Evolutionary conservation across 2,888 invertebrate genomes (phyloP).

Genomic region (Phyllotreta striolata): DNA sequence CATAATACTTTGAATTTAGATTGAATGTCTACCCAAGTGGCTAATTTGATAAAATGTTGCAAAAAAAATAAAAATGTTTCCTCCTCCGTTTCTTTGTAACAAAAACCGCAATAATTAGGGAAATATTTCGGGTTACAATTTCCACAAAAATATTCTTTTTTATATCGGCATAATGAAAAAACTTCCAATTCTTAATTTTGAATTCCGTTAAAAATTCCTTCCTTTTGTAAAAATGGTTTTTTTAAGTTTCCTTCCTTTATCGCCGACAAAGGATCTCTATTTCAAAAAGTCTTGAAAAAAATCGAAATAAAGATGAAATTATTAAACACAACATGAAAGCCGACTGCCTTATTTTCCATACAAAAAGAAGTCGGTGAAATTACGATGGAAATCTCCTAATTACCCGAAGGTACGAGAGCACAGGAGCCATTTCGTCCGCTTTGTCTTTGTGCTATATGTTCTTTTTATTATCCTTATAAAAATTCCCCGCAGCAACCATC

Average conservation of each 20-base stretch:
- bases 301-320: conserved; percentile 23
- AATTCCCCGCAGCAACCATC: conserved; percentile 41
- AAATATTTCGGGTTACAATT: too few species aligned
- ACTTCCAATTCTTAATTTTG: conserved; percentile 6
- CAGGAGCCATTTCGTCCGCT: conserved; percentile 42
- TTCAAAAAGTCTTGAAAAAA: conserved; percentile 15
- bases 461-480: conserved; percentile 46
- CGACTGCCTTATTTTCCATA: conserved; percentile 28
- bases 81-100: too few species aligned
- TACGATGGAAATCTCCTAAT: conserved; percentile 41
- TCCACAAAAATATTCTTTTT: not conserved
- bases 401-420: conserved; percentile 38
- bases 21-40: too few species aligned
- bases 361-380: conserved; percentile 35
- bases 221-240: conserved; percentile 2
- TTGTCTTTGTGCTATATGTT: conserved; percentile 45
- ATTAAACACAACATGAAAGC: conserved; percentile 23
- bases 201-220: conserved; percentile 2
- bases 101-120: too few species aligned
- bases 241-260: conserved; percentile 10
- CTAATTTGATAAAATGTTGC: too few species aligned
- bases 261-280: conserved; percentile 12
- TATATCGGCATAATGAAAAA: conserved; percentile 4
- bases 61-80: too few species aligned
- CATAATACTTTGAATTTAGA: too few species aligned